phyloP scores from a whole-genome alignment of 2,888 invertebrate species.

The Ichneumoninae sp. region DNA sequence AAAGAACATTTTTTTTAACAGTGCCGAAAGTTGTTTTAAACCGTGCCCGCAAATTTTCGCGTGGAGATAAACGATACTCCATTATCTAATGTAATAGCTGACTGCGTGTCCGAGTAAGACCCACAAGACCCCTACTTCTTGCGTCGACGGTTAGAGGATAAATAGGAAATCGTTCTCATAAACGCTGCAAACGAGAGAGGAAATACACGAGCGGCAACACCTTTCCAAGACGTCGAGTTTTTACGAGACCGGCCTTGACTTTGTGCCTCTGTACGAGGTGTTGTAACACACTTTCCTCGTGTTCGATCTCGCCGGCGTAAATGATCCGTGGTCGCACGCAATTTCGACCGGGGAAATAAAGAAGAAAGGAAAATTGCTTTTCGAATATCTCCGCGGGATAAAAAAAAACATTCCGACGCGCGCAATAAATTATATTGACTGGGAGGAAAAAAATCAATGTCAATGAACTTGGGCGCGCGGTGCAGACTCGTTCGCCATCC shows the following conservation, averaged over 20 bases:
- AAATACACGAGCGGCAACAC: background rate
- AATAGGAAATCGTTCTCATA: background rate
- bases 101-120: background rate
- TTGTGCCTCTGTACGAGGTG: constrained; percentile 20
- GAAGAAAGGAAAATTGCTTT: background rate
- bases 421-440: background rate
- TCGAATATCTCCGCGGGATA: background rate
- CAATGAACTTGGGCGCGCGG: constrained; percentile 36
- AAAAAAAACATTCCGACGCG: background rate
- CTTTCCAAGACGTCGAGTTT: constrained; percentile 46
- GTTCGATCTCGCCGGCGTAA: background rate
- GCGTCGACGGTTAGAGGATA: background rate
- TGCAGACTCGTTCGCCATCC: constrained; percentile 22
- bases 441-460: constrained; percentile 4
- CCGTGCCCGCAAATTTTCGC: background rate
- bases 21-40: background rate
- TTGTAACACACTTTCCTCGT: constrained; percentile 33
- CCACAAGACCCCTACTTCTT: background rate
- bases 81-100: background rate
- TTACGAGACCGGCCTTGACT: constrained; percentile 55
- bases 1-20: background rate
- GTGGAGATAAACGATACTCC: background rate
- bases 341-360: background rate
- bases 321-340: background rate
- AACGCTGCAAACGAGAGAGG: background rate